Evolutionary conservation across 1,140 invertebrate genomes (phyloP), one percentile per base, ranked within the genome.

Genomic region (Pseudomyrmex gracilis): DNA sequence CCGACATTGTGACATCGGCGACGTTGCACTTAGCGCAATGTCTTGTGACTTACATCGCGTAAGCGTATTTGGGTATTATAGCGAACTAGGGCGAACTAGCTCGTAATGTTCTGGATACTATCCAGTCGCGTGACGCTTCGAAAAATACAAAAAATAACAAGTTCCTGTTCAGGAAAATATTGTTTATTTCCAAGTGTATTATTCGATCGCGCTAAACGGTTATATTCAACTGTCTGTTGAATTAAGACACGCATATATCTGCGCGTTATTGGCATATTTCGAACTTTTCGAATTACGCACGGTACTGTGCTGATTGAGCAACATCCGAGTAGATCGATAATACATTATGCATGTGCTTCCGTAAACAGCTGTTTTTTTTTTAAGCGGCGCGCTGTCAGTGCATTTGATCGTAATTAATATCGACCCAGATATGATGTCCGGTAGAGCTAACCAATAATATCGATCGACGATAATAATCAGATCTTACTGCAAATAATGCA

Each of bases 401-500:
- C 53, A 71, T 80, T 60, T 43, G 55, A 58, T 78, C 51, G 76
- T 78, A 78, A 70, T 80, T 80, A 80, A 80, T 71, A 80, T 71
- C 66, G 66, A 60, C 12, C 66, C 20, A 1, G 15, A 34, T 5
- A 58, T 78, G 53, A 47, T 58, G 43, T 58, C 64, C 76, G 22
- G 22, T 57, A 53, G 43, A 58, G 53, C 22, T 15, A 12, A 53
- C 53, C 67, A 80, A 70, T 80, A 49, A 80, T 60, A 58, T 80
- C 20, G 20, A 20, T 17, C 47, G 17, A 2, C 24, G 60, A 82
- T 74, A 74, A 74, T 60, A n/a, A 43, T 34, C 76, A 76, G 84
- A 60, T 66, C 71, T 87, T 73, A 73, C 74, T 64, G 57, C 71
- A 71, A 85, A 83, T 87, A 85, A 74, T 74, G 61, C 47, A 68